phyloP scores from a whole-genome alignment of 92 coral and sea anemone genomes.

The Parazoanthus darwini region DNA sequence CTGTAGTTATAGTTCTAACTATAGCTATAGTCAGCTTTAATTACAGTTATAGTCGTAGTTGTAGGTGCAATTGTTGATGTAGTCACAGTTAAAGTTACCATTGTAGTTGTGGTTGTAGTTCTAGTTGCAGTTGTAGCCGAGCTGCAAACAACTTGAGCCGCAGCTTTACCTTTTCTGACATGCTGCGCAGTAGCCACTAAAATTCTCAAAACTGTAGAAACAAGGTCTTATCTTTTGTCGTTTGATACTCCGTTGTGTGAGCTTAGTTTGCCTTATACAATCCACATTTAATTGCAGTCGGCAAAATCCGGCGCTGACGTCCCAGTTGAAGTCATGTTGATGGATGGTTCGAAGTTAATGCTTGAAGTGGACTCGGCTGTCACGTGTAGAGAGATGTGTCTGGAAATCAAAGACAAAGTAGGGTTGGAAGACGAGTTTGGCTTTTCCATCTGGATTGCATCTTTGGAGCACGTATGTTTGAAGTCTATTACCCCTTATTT shows the following conservation, averaged over 20 bases:
- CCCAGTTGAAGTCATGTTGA: conserved; percentile 64
- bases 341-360: conserved; percentile 60
- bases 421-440: conserved; percentile 71
- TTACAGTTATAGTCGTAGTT: too few species aligned
- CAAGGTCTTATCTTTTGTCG: background rate
- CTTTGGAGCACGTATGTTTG: conserved; percentile 66
- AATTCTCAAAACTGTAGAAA: background rate
- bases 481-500: background rate
- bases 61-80: too few species aligned
- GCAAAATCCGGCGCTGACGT: conserved; percentile 62
- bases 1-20: too few species aligned
- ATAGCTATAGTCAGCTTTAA: too few species aligned
- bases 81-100: too few species aligned
- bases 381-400: conserved; percentile 76
- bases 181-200: too few species aligned
- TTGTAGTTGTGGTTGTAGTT: too few species aligned
- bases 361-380: conserved; percentile 79
- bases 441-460: conserved; percentile 75
- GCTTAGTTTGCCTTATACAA: background rate
- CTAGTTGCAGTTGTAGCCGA: too few species aligned
- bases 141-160: too few species aligned
- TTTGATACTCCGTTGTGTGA: too few species aligned
- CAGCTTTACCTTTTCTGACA: too few species aligned
- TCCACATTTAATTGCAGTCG: conserved; percentile 50
- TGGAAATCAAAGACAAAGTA: conserved; percentile 55